Evolutionary conservation across 2,888 invertebrate species (phyloP), one percentile per base, ranked within the genome.

Genomic region (Yponomeuta evonymella): DNA sequence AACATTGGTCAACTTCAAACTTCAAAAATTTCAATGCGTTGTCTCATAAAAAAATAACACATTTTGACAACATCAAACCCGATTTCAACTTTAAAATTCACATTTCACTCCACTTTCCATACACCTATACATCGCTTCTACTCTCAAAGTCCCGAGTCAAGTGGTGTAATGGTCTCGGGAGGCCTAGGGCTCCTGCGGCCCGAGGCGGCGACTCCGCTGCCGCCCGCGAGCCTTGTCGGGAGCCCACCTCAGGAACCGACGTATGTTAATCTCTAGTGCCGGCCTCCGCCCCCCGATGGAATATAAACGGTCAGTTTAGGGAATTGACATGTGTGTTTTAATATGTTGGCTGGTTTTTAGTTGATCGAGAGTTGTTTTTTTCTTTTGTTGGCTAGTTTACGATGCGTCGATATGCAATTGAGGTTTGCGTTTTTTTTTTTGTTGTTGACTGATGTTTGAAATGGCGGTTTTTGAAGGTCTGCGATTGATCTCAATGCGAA

Each of bases 261-360:
- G 81, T 97, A 97, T 94, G 97, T 97, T 92, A 97, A 97, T 95
- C 97, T 97, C 94, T 96, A 96, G 96, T 95, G 94, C 91, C 89
- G 89, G 90, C 88, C 86, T 80, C 79, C 81, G 84, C 87, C 86
- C 89, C 88, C 88, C 89, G 87, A 81, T 75, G 78, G 79, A 77
- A 75, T 77, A 75, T 76, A 79, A 78, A 89, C 89, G 90, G 90
- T 89, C 87, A 88, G 89, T 90, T 80, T 71, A 75, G 75, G 73
- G 48, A 72, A 71, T 76, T 75, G 73, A 75, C n/a, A 10, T 23
- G 29, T 29, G 65, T 65, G 65, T 65, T 29, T 12, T 3, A 23
- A 65, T 3, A 30, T 65, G 65, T 65, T 58, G 51, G 51, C 51
- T 58, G 51, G 15, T 58, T 58, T 58, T 12, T 67, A 30, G 70